A percentile compares a stretch with the other conserved stretches of the same genome.
Conservation (phyloP, 2,113 vertebrate genomes). For the Abramis brama region DNA sequence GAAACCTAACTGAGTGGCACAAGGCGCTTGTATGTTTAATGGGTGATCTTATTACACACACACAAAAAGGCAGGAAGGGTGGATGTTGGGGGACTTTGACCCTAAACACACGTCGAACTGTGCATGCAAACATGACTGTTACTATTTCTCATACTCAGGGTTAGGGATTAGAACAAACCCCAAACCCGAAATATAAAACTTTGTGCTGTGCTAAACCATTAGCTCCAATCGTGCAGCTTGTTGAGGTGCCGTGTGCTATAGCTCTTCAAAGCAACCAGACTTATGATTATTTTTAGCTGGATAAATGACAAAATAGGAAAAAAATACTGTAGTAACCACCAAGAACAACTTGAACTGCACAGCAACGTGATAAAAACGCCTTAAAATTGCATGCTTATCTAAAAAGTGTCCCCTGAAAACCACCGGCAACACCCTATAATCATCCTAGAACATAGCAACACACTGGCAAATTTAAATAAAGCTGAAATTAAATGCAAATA, state of each 20-base stretch:
- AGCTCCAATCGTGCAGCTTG: background rate
- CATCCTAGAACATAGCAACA: background rate
- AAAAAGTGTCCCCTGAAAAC: no score
- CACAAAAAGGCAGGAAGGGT: background rate
- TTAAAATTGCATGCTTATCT: no score
- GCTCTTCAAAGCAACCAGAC: no score
- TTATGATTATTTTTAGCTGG: no score
- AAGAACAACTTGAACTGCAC: no score
- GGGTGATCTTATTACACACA: conserved; percentile 49
- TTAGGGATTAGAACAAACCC: background rate
- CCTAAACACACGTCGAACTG: background rate
- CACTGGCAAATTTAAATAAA: background rate
- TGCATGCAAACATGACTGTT: background rate
- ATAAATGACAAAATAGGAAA: no score
- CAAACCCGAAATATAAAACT: background rate
- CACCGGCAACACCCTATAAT: no score
- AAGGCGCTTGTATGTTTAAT: conserved; percentile 33
- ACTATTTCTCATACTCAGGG: background rate
- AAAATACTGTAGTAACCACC: no score
- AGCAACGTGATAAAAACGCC: no score
- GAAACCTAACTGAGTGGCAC: conserved; percentile 47
- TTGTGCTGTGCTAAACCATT: background rate
- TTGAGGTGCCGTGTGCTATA: no score
- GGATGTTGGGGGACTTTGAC: conserved; percentile 11
- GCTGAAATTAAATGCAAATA: background rate